Conservation (phyloP, 1,140 invertebrate genomes). For the Mizuhopecten yessoensis region DNA sequence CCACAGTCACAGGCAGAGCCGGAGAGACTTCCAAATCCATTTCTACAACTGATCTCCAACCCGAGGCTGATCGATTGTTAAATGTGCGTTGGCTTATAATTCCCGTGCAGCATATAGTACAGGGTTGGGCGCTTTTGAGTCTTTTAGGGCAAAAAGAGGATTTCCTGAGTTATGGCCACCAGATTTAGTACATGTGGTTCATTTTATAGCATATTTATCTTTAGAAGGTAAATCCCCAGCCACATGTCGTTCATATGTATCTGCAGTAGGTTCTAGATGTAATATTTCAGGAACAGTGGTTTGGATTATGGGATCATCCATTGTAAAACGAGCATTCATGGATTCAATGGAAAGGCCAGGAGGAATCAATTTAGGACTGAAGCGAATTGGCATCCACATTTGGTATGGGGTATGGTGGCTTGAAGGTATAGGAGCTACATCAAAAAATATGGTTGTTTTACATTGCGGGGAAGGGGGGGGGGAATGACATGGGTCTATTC, state of each 20-base stretch:
- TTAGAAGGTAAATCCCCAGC: slow-evolving; percentile 7
- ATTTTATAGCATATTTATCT: not conserved
- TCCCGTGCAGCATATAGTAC: not conserved
- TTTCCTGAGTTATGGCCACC: not conserved
- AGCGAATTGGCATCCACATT: not conserved
- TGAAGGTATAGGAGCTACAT: not conserved
- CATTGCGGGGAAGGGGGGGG: slow-evolving; percentile 42
- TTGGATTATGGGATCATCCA: slow-evolving; percentile 19
- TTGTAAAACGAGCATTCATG: slow-evolving; percentile 41
- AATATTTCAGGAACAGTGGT: not conserved
- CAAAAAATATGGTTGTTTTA: not conserved
- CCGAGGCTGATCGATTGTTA: too few species aligned
- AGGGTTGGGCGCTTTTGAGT: not conserved
- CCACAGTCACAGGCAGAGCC: not conserved
- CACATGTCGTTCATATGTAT: not conserved
- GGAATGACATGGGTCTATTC: not conserved
- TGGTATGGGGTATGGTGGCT: slow-evolving; percentile 47
- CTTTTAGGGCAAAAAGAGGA: not conserved
- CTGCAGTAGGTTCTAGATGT: not conserved
- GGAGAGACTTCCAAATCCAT: not conserved
- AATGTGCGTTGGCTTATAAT: not conserved
- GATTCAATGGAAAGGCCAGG: not conserved
- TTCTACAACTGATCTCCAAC: not conserved
- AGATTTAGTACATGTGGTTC: not conserved
- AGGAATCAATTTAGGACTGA: slow-evolving; percentile 7